A percentile compares a stretch with the other conserved stretches of the same genome.
These are phyloP conservation scores for Empis livida DNA, from an alignment of 2,888 invertebrate species.

Conservation along the genomic window DNA sequence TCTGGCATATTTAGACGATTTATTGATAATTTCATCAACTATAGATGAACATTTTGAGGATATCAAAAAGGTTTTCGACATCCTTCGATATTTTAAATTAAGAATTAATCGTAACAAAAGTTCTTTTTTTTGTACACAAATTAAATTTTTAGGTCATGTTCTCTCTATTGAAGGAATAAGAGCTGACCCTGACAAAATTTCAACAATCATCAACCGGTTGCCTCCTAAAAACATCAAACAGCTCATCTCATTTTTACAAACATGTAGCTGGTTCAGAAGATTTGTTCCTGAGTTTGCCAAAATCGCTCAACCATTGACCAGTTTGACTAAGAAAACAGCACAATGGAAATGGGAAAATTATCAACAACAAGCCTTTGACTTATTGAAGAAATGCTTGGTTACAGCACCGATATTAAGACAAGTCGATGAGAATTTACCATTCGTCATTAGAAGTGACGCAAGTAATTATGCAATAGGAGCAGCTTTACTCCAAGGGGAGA, in stretches of 20 bases:
- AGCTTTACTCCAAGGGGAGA: constrained; percentile 4
- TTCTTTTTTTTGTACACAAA: constrained; percentile 7
- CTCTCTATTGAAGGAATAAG: constrained; percentile 17
- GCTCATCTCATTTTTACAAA: constrained; percentile 16
- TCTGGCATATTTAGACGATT: constrained; percentile 17
- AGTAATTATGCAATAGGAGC: constrained; percentile 15
- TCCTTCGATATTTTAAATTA: constrained; percentile 13
- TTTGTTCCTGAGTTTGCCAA: constrained; percentile 22
- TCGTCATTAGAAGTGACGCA: constrained; percentile 17
- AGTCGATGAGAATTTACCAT: constrained; percentile 15
- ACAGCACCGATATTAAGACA: constrained; percentile 12
- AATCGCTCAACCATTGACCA: constrained; percentile 17
- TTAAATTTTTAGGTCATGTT: constrained; percentile 18
- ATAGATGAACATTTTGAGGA: constrained; percentile 16
- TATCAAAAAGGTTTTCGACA: constrained; percentile 16
- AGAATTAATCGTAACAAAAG: constrained; percentile 15
- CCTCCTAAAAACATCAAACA: constrained; percentile 14
- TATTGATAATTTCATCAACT: constrained; percentile 13
- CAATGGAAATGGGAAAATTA: constrained; percentile 16
- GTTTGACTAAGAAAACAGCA: constrained; percentile 16
- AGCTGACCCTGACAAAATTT: constrained; percentile 15
- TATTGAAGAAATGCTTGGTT: constrained; percentile 12
- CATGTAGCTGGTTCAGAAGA: constrained; percentile 18
- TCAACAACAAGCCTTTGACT: constrained; percentile 14
- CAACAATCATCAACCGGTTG: constrained; percentile 13